These are phyloP conservation scores for Drosophila funebris DNA, from an alignment of 1,140 invertebrate species.

Conservation along the genomic window DNA sequence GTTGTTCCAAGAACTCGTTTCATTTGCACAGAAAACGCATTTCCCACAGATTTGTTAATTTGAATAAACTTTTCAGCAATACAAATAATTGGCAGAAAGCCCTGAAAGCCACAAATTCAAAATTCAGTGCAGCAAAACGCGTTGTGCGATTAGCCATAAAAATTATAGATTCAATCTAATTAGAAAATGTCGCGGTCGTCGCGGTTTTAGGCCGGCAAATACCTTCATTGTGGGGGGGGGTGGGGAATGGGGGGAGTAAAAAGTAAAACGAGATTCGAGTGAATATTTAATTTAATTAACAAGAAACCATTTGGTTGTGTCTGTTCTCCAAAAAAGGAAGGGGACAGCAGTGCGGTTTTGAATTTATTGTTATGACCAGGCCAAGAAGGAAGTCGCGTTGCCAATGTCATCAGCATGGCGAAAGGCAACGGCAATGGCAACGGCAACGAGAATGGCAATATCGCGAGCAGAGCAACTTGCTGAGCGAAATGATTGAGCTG, in stretches of 20 bases:
- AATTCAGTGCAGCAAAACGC: constrained; percentile 60
- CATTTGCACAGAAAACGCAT: constrained; percentile 69
- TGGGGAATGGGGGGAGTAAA: too few relatives aligned
- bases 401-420: constrained; percentile 52
- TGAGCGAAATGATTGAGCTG: constrained; percentile 56
- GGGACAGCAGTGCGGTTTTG: constrained; percentile 33
- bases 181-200: constrained; percentile 71
- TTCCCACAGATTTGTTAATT: constrained; percentile 38
- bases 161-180: constrained; percentile 84
- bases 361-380: constrained; percentile 81
- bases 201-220: background rate
- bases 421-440: constrained; percentile 43
- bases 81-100: constrained; percentile 30
- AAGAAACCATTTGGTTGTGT: constrained; percentile 71
- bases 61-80: constrained; percentile 11
- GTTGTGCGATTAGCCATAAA: constrained; percentile 78
- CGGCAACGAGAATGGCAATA: constrained; percentile 52
- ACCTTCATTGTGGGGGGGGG: constrained; percentile 15
- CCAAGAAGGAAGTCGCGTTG: constrained; percentile 45
- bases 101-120: constrained; percentile 64
- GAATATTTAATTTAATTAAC: constrained; percentile 83
- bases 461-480: constrained; percentile 14
- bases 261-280: constrained; percentile 36
- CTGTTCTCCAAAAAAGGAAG: background rate
- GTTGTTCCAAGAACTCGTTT: constrained; percentile 28